phyloP scores from a whole-genome alignment of 2,113 vertebrate species.

The Indicator indicator region DNA sequence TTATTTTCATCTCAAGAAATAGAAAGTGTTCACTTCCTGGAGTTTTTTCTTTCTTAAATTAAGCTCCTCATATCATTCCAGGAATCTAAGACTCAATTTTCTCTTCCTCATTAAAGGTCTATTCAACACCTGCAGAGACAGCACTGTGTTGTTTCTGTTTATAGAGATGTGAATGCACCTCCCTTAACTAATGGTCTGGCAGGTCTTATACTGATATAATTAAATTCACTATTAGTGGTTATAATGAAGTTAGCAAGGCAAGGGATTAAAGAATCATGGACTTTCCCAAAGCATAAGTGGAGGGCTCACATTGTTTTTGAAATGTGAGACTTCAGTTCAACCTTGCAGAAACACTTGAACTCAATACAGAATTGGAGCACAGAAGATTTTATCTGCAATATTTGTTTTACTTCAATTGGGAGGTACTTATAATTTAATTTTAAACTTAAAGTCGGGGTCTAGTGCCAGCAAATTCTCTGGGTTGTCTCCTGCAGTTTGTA shows the following conservation, averaged over 20 bases:
- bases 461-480: neutral
- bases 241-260: neutral
- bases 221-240: neutral
- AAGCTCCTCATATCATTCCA: neutral
- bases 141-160: neutral
- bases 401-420: neutral
- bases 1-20: neutral
- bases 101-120: neutral
- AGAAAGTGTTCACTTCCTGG: neutral
- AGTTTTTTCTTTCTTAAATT: neutral
- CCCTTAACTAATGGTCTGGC: neutral
- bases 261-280: neutral
- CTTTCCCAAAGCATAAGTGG: neutral
- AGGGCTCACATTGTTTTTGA: neutral
- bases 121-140: constrained; percentile 1
- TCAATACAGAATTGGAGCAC: neutral
- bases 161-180: neutral
- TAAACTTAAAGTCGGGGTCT: neutral
- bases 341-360: neutral
- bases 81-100: neutral
- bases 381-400: neutral
- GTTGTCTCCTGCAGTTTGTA: neutral
- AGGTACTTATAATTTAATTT: neutral
- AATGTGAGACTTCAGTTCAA: neutral
- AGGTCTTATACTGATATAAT: neutral